These are phyloP conservation scores for Lasaia peninsularis DNA, from an alignment of 1,140 invertebrate species.

Conservation along the genomic window DNA sequence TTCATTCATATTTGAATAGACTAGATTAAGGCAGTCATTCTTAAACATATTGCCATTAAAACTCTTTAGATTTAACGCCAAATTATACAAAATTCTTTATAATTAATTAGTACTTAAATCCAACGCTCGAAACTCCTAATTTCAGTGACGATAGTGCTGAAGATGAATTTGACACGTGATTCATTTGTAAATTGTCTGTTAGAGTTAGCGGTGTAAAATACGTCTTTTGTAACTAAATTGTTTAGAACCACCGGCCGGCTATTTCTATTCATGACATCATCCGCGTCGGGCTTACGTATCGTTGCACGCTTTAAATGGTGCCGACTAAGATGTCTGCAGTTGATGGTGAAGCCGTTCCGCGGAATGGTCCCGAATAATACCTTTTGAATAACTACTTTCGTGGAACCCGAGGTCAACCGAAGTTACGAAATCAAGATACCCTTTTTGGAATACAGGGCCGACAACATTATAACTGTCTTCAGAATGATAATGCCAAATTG, in stretches of 20 bases:
- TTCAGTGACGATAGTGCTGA: neutral
- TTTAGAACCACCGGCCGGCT: slow-evolving; percentile 53
- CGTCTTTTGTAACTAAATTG: slow-evolving; percentile 28
- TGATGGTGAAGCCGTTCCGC: slow-evolving; percentile 71
- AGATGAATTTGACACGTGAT: neutral
- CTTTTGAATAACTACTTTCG: slow-evolving; percentile 65
- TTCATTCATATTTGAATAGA: no score
- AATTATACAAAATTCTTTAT: no score
- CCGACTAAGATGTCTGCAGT: slow-evolving; percentile 71
- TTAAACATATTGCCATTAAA: no score
- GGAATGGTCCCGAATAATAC: slow-evolving; percentile 70
- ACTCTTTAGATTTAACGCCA: no score
- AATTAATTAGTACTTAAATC: no score
- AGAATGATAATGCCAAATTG: slow-evolving; percentile 59
- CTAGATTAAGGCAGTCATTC: no score
- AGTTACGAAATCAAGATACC: slow-evolving; percentile 71
- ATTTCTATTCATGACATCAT: slow-evolving; percentile 78
- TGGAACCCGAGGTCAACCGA: slow-evolving; percentile 47
- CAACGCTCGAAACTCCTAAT: no score
- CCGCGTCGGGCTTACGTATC: slow-evolving; percentile 72
- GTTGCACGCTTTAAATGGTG: slow-evolving; percentile 76
- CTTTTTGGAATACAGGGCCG: slow-evolving; percentile 61
- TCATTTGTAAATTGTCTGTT: neutral
- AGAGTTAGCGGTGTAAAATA: slow-evolving; percentile 16
- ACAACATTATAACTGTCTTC: slow-evolving; percentile 45